Evolutionary conservation across 2,113 vertebrate species (phyloP), one percentile per base, ranked within the genome.

Genomic region (Cavia porcellus): DNA sequence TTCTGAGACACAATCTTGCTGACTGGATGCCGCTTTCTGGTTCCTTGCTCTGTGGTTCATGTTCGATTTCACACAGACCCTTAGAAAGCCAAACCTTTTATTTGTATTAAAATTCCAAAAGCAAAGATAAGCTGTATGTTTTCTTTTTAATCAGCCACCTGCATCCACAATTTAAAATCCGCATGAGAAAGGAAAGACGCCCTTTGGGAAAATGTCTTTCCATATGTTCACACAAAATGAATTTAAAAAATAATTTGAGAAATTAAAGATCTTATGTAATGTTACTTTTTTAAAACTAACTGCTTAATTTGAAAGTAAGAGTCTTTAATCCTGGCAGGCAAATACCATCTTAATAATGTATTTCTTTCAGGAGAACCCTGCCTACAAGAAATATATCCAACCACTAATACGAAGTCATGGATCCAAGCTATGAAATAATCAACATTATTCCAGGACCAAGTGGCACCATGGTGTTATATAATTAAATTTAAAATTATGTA

Each of bases 321-420:
- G 66, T 92, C 79, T 91, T 83, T 90, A 95, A 87, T 92, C 64
- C 68, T 91, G 42, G 57, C 55, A 97, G 82, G 94, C 86, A 90
- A 66, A 45, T 30, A 68, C 74, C 81, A 3, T 93, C 35, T 90
- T 94, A 97, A 89, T 84, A 96, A 94, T 79, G 66, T 42, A 45
- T 90, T 98, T 98, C 92, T 95, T 50, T 98, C 96, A 99, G 99
- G 96, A 86, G 5, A 99, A 97, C 94, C 97, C 97, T 94, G 98
- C 98, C 96, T 99, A 99, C 52, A 96, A 98, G 96, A 98, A 38
- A 74, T 99, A 99, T 70, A 95, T 99, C 98, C 98, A 97, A 93
- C 98, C 99, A 25, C 98, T 98, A 89, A 94, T 99, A 96, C 98
- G 98, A 94, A 98, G 97, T n/a, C 89, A 45, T 3, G 95, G 64